Evolutionary conservation across 2,888 invertebrate genomes (phyloP), one percentile per base, ranked within the genome.

Genomic region (Drepanosiphum platanoidis): DNA sequence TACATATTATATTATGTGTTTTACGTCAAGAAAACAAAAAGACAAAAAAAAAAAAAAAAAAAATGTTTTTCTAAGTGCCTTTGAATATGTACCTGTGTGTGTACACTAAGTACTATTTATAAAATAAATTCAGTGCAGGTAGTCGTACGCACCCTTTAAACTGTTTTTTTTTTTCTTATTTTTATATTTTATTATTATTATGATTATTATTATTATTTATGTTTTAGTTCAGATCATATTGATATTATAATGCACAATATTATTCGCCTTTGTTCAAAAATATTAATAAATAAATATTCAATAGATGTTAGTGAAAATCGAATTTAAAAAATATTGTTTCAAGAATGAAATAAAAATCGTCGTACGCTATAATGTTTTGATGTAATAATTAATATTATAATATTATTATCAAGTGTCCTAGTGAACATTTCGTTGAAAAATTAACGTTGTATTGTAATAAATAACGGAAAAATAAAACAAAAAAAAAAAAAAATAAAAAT

Each of bases 251-350:
- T 82, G 81, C 81, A 82, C 81, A 82, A 82, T 82, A 82, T 82
- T 82, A 82, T 82, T 82, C 71, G 81, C 81, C 81, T 72, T 82
- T 82, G 81, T 82, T 82, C 71, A 42, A 72, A 58, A 61, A 18
- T 30, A 32, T 15, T 68, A 68, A 68, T 68, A 70, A n/a, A 70
- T 15, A 27, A 36, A 61, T 72, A 34, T 72, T 61, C 81, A 61
- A 82, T 82, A 82, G 71, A 32, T 82, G 7, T 82, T 82, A 72
- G 71, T n/a, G 32, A 72, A 82, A 72, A 82, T 82, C 81, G 81
- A 82, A 82, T 82, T 82, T 82, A 80, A 82, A 80, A 15, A 46
- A 72, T 58, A 22, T 58, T 72, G 39, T 81, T 71, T 81, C 36
- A 18, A 82, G n/a, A 72, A 22, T 72, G 80, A 70, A 79, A 27